Percentiles rank a stretch among this genome's conserved stretches.
These are phyloP conservation scores for Eristalis arbustorum DNA, from an alignment of 2,888 invertebrate species.

Conservation along the genomic window DNA sequence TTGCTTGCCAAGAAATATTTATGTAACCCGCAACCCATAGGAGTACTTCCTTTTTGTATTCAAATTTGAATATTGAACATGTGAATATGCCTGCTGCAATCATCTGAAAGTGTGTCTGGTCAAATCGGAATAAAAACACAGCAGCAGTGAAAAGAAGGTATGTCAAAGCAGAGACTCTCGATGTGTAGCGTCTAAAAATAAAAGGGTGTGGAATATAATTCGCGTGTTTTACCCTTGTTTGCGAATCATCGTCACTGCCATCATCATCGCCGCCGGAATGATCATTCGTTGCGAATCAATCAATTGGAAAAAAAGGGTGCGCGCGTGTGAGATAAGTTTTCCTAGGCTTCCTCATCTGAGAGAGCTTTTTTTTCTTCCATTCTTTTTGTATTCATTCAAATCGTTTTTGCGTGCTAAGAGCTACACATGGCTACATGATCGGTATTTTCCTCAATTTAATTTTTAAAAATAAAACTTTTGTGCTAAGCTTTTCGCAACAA, in stretches of 20 bases:
- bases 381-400: slow-evolving; percentile 37
- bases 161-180: slow-evolving; percentile 19
- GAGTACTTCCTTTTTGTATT: slow-evolving; percentile 38
- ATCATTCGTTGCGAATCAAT: slow-evolving; percentile 54
- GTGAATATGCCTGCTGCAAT: slow-evolving; percentile 48
- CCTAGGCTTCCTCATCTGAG: slow-evolving; percentile 51
- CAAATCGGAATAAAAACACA: slow-evolving; percentile 23
- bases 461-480: slow-evolving; percentile 61
- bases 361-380: slow-evolving; percentile 39
- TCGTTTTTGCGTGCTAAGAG: slow-evolving; percentile 54
- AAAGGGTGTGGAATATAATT: slow-evolving; percentile 60
- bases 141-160: slow-evolving; percentile 20
- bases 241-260: slow-evolving; percentile 32
- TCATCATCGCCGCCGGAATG: slow-evolving; percentile 17
- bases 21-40: slow-evolving; percentile 58
- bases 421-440: slow-evolving; percentile 41
- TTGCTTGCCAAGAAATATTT: slow-evolving; percentile 67
- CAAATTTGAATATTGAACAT: slow-evolving; percentile 59
- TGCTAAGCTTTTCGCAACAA: slow-evolving; percentile 69
- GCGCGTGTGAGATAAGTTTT: slow-evolving; percentile 66
- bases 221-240: slow-evolving; percentile 16
- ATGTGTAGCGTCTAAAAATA: slow-evolving; percentile 7
- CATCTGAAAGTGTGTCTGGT: slow-evolving; percentile 38
- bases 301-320: slow-evolving; percentile 69
- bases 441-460: slow-evolving; percentile 54